phyloP scores from a whole-genome alignment of 2,797 vertebrate genomes.

The Xiphorhynchus erythropygius region DNA sequence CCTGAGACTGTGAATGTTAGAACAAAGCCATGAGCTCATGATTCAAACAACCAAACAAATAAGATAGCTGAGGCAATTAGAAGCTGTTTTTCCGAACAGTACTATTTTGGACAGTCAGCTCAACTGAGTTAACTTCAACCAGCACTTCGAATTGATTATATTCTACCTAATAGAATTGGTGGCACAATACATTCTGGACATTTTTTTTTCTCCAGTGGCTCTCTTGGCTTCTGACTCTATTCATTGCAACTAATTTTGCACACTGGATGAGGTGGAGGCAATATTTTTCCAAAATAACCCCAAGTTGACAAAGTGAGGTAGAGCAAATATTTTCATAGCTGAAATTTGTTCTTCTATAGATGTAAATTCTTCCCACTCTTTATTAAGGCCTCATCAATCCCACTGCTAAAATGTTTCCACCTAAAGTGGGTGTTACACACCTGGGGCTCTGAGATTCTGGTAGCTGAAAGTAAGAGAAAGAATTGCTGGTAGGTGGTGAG shows the following conservation, averaged over 20 bases:
- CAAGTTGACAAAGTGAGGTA: not conserved
- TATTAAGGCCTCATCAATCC: not conserved
- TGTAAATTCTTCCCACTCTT: not conserved
- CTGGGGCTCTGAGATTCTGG: not conserved
- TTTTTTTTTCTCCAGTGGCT: not conserved
- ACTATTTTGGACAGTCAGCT: not conserved
- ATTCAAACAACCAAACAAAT: not conserved
- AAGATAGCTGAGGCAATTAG: not conserved
- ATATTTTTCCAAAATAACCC: accelerated
- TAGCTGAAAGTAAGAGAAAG: not conserved
- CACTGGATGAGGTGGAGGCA: not conserved
- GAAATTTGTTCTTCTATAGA: not conserved
- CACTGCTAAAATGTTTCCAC: not conserved
- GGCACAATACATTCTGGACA: not conserved
- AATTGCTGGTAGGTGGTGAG: not conserved
- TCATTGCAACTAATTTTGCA: not conserved
- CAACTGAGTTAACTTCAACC: not conserved
- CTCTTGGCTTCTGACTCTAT: not conserved
- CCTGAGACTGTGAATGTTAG: not conserved
- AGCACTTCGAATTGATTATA: not conserved
- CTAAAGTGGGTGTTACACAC: not conserved
- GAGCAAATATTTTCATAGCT: not conserved
- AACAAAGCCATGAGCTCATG: not conserved
- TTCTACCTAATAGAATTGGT: not conserved
- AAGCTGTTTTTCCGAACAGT: not conserved